phyloP scores from a whole-genome alignment of 2,797 vertebrate species.

The Pipistrellus pipistrellus region DNA sequence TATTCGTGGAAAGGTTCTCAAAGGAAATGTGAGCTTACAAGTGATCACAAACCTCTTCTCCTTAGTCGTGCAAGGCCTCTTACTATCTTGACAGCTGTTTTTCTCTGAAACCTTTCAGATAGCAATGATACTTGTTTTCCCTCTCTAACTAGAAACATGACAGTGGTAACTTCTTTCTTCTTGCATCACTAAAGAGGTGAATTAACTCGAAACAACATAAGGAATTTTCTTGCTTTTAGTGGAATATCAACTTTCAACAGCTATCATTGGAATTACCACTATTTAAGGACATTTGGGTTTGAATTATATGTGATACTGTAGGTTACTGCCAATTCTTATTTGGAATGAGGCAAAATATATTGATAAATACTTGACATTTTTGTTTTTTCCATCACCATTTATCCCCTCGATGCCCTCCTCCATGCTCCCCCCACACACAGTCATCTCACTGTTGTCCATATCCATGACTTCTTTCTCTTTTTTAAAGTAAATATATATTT shows the following conservation, averaged over 20 bases:
- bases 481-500: too few species aligned
- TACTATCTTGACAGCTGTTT: neutral
- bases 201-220: conserved; percentile 31
- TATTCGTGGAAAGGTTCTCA: conserved; percentile 26
- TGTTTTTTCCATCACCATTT: too few species aligned
- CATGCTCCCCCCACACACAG: too few species aligned
- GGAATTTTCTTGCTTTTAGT: conserved; percentile 14
- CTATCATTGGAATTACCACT: conserved; percentile 16
- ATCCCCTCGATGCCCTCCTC: too few species aligned
- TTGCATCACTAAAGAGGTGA: neutral
- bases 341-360: conserved; percentile 21
- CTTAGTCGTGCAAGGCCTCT: neutral
- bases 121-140: neutral
- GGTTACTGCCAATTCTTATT: conserved; percentile 7
- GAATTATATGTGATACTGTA: conserved; percentile 47
- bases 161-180: neutral
- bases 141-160: neutral
- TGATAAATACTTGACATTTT: neutral
- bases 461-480: too few species aligned
- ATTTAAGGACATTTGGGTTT: conserved; percentile 44
- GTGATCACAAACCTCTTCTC: neutral
- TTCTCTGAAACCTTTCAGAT: conserved; percentile 34
- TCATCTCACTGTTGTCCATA: too few species aligned
- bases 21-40: neutral
- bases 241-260: neutral